phyloP scores from a whole-genome alignment of 2,113 vertebrate genomes.

The Leptodactylus fuscus region DNA sequence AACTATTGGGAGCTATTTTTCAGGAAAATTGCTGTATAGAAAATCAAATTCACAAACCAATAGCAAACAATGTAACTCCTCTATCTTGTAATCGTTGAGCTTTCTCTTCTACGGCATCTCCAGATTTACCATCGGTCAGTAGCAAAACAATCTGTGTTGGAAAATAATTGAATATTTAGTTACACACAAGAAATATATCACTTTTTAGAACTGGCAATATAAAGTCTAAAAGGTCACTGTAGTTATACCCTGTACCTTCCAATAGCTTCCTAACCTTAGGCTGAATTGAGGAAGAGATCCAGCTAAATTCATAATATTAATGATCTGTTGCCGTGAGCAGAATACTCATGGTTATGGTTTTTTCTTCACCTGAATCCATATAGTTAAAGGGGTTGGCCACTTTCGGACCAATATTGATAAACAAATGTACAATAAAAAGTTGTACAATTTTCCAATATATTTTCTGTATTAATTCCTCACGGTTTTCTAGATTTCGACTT shows the following conservation, averaged over 20 bases:
- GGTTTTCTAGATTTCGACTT: too few relatives aligned
- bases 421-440: too few relatives aligned
- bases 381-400: too few relatives aligned
- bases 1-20: too few relatives aligned
- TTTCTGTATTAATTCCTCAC: too few relatives aligned
- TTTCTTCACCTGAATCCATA: background rate
- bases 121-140: conserved; percentile 81
- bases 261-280: background rate
- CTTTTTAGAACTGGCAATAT: background rate
- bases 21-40: background rate
- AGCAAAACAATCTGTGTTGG: conserved; percentile 77
- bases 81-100: conserved; percentile 72
- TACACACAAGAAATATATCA: background rate
- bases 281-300: background rate
- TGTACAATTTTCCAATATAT: too few relatives aligned
- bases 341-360: background rate
- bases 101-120: conserved; percentile 73
- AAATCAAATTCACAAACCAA: conserved; percentile 75
- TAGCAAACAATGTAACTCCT: conserved; percentile 83
- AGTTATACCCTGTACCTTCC: background rate
- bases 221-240: too few relatives aligned
- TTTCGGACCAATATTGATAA: too few relatives aligned
- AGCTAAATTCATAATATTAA: background rate
- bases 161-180: too few relatives aligned
- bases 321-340: background rate